phyloP scores from a whole-genome alignment of 2,888 invertebrate genomes.

The Taenaris catops region DNA sequence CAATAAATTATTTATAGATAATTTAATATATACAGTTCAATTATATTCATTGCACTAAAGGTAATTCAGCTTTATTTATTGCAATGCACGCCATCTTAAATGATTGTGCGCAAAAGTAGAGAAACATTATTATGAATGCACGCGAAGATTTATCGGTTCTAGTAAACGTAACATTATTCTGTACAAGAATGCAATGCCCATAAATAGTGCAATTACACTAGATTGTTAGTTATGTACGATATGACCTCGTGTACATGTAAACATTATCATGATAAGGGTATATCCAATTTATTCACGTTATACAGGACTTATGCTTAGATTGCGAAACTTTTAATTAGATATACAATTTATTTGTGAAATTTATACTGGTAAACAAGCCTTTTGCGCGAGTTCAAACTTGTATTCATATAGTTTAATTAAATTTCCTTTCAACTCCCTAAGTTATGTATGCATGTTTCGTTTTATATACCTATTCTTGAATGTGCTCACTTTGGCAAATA shows the following conservation, averaged over 20 bases:
- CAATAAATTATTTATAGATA: slow-evolving; percentile 3
- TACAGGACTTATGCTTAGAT: too few species aligned
- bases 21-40: not conserved
- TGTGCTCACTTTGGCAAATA: too few species aligned
- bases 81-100: slow-evolving; percentile 8
- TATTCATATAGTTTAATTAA: too few species aligned
- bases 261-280: slow-evolving; percentile 31
- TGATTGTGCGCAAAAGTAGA: slow-evolving; percentile 9
- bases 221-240: slow-evolving; percentile 33
- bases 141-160: slow-evolving; percentile 21
- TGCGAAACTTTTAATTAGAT: too few species aligned
- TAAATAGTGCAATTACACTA: slow-evolving; percentile 44
- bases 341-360: too few species aligned
- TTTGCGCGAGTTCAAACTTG: too few species aligned
- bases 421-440: too few species aligned
- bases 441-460: too few species aligned
- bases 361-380: too few species aligned
- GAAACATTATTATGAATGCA: slow-evolving; percentile 17
- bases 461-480: too few species aligned
- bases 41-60: slow-evolving; percentile 7
- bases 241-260: slow-evolving; percentile 55
- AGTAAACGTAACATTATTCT: slow-evolving; percentile 23
- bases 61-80: slow-evolving; percentile 9
- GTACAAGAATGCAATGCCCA: slow-evolving; percentile 24
- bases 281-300: not conserved